A percentile compares a stretch with the other conserved stretches of the same genome.
phyloP scores from a whole-genome alignment of 1,140 invertebrate genomes.

The Coelopa frigida region DNA sequence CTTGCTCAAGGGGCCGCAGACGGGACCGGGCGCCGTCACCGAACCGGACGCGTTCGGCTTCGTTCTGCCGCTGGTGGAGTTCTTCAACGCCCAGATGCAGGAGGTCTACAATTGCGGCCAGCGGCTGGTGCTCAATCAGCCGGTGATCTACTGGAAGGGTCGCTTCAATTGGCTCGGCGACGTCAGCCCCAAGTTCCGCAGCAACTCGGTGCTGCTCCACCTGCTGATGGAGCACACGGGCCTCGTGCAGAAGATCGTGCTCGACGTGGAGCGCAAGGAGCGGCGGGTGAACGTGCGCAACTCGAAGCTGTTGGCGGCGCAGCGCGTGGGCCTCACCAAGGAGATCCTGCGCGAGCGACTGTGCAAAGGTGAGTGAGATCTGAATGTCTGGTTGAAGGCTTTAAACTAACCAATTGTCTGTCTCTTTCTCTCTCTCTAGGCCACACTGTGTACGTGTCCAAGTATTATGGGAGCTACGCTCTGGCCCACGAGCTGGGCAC shows the following conservation, averaged over 20 bases:
- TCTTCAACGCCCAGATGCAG: constrained; percentile 25
- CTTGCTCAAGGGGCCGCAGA: neutral
- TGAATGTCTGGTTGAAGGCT: constrained; percentile 1
- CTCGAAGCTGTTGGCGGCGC: constrained; percentile 24
- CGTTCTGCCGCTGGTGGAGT: constrained; percentile 15
- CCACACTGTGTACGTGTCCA: constrained; percentile 27
- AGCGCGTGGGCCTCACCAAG: constrained; percentile 18
- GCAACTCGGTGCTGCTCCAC: constrained; percentile 22
- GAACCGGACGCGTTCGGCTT: neutral
- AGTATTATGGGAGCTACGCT: constrained; percentile 33
- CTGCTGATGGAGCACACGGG: constrained; percentile 28
- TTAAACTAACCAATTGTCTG: neutral
- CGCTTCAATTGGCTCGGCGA: constrained; percentile 21
- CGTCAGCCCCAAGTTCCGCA: constrained; percentile 19
- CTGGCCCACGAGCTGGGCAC: constrained; percentile 24
- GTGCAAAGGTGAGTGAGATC: neutral
- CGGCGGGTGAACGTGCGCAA: constrained; percentile 14
- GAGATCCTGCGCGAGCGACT: constrained; percentile 20
- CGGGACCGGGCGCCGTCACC: neutral
- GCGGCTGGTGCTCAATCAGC: constrained; percentile 26
- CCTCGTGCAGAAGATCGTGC: constrained; percentile 22
- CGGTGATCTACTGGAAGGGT: constrained; percentile 26
- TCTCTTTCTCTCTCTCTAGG: neutral
- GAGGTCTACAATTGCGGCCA: constrained; percentile 27
- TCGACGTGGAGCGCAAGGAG: constrained; percentile 18